Evolutionary conservation across 23 tunicate species (phyloP).

Genomic region (Styela clava): DNA sequence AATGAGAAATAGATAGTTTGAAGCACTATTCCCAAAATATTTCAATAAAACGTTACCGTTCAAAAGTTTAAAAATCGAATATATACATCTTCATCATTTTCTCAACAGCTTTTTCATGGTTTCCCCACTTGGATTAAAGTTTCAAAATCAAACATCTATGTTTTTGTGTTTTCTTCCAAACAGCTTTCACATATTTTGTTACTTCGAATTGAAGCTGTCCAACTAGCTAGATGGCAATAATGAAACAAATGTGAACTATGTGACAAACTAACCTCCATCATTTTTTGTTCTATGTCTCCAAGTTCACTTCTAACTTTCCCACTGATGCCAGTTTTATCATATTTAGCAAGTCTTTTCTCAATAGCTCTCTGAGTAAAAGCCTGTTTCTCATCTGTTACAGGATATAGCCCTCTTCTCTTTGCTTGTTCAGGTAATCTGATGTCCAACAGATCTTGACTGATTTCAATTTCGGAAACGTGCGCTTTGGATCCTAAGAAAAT

Average conservation of each 20-base stretch:
- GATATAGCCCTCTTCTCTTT: conserved; percentile 9
- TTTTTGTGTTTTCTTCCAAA: background rate
- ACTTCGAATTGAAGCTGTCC: no score
- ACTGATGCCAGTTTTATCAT: conserved; percentile 44
- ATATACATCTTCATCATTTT: no score
- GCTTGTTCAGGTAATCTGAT: conserved; percentile 58
- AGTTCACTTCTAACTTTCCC: conserved; percentile 53
- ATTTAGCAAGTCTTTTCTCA: conserved; percentile 54
- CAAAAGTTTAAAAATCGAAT: no score
- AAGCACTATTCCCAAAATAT: no score
- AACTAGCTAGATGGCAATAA: no score
- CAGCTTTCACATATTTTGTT: no score
- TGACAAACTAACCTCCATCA: conserved; percentile 62
- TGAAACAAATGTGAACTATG: no score
- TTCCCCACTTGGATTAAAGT: no score
- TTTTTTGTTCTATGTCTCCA: conserved; percentile 52
- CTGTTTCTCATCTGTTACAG: conserved; percentile 8
- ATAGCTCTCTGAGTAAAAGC: conserved; percentile 57
- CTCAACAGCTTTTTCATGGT: no score
- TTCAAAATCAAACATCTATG: no score
- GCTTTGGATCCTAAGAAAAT: conserved; percentile 5
- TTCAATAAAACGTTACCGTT: no score
- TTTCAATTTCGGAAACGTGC: background rate
- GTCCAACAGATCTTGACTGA: conserved; percentile 68
- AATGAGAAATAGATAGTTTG: no score